A percentile compares a stretch with the other conserved stretches of the same genome.
phyloP scores from a whole-genome alignment of 1,140 invertebrate genomes.

The Aphelenchoides besseyi region DNA sequence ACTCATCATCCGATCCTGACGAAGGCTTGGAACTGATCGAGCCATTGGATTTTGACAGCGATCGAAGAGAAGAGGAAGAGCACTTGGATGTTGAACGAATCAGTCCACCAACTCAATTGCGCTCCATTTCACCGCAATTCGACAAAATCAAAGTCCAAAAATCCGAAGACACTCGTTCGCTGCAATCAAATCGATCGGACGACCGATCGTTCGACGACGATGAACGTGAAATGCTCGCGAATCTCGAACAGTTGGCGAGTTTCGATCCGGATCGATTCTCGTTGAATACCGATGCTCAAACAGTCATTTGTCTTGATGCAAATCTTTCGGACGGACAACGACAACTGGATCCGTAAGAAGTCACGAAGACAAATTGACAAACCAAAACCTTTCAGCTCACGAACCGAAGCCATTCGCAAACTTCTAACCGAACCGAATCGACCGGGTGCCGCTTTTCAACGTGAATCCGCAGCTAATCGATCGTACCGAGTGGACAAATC shows the following conservation, averaged over 20 bases:
- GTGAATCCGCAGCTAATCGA: constrained; percentile 17
- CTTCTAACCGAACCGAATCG: constrained; percentile 25
- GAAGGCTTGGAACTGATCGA: constrained; percentile 26
- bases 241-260: background rate
- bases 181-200: background rate
- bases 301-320: constrained; percentile 31
- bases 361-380: no score
- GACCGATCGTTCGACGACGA: background rate
- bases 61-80: constrained; percentile 18
- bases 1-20: constrained; percentile 25
- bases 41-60: constrained; percentile 14
- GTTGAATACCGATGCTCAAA: constrained; percentile 42
- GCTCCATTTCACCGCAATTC: background rate
- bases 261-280: constrained; percentile 31
- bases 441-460: constrained; percentile 6
- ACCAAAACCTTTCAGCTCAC: no score
- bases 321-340: background rate
- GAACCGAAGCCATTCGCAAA: constrained; percentile 45
- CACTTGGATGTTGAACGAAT: background rate
- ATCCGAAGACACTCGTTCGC: background rate
- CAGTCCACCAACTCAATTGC: constrained; percentile 3
- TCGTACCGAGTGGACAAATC: constrained; percentile 20
- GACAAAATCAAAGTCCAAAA: background rate
- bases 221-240: constrained; percentile 16
- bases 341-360: background rate